Evolutionary conservation across 2,888 invertebrate genomes (phyloP).

Genomic region (Apoderus coryli): DNA sequence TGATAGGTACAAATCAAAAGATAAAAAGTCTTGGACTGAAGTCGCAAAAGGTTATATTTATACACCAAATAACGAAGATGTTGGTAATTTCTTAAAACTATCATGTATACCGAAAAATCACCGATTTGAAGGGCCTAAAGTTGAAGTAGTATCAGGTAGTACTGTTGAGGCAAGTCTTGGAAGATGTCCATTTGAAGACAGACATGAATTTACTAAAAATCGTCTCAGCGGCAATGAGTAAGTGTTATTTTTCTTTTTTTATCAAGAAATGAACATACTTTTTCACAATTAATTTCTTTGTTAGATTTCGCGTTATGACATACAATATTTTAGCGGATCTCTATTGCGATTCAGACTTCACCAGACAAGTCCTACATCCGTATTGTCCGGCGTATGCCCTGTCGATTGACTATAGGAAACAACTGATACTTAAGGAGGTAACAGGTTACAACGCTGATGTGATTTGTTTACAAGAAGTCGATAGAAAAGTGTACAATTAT

Average conservation of each 20-base stretch:
- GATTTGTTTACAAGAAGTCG: conserved; percentile 88
- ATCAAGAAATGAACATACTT: too few relatives aligned
- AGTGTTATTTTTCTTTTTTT: conserved; percentile 15
- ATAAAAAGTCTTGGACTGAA: conserved; percentile 41
- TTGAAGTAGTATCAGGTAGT: conserved; percentile 43
- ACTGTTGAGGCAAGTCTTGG: conserved; percentile 56
- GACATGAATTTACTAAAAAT: conserved; percentile 55
- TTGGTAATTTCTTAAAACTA: conserved; percentile 54
- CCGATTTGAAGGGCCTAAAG: conserved; percentile 40
- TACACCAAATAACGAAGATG: conserved; percentile 42
- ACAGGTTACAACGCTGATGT: conserved; percentile 81
- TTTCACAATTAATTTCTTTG: conserved; percentile 10
- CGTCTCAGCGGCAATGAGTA: conserved; percentile 44
- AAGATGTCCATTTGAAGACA: conserved; percentile 63
- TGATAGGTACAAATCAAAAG: conserved; percentile 49
- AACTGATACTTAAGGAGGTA: conserved; percentile 70
- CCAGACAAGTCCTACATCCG: conserved; percentile 46
- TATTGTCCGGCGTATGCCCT: conserved; percentile 76
- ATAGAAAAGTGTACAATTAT: conserved; percentile 53
- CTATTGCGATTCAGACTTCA: conserved; percentile 69
- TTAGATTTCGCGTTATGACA: conserved; percentile 53
- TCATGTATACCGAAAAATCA: conserved; percentile 40
- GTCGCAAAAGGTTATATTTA: conserved; percentile 46
- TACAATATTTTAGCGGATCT: conserved; percentile 88
- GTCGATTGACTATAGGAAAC: conserved; percentile 73